Percentiles rank a stretch among this genome's conserved stretches.
Conservation (phyloP, 2,888 invertebrate species). For the Diarsia brunnea region DNA sequence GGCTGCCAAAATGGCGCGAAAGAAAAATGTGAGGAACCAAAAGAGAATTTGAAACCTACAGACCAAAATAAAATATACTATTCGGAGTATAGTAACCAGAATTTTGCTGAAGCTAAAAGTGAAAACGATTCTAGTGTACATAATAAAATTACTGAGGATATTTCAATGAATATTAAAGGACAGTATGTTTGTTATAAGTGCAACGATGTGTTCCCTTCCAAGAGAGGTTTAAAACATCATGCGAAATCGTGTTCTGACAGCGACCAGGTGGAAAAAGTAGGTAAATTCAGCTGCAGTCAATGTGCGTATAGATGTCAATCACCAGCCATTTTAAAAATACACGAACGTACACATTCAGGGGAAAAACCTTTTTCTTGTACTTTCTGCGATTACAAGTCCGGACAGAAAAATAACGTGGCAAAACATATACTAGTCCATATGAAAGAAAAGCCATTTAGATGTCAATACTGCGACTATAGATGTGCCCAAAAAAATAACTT, state of each 20-base stretch:
- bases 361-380: constrained; percentile 88
- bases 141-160: constrained; percentile 78
- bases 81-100: constrained; percentile 71
- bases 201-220: constrained; percentile 82
- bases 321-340: constrained; percentile 88
- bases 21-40: constrained; percentile 80
- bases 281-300: constrained; percentile 84
- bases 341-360: constrained; percentile 87
- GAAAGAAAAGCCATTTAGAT: constrained; percentile 88
- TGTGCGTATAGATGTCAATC: constrained; percentile 88
- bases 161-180: constrained; percentile 82
- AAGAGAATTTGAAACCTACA: constrained; percentile 83
- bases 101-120: constrained; percentile 55
- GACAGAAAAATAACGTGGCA: constrained; percentile 88
- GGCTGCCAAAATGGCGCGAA: constrained; percentile 68
- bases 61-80: constrained; percentile 83
- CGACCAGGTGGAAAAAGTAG: constrained; percentile 77
- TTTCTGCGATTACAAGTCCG: constrained; percentile 88
- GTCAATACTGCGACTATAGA: constrained; percentile 88
- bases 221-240: constrained; percentile 84
- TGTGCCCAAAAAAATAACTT: constrained; percentile 89
- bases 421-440: constrained; percentile 89
- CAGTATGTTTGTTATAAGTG: constrained; percentile 86
- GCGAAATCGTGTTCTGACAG: constrained; percentile 76
- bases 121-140: constrained; percentile 74